Percentiles rank a stretch among this genome's conserved stretches.
phyloP scores from a whole-genome alignment of 2,888 invertebrate genomes.

The Hedya salicella region DNA sequence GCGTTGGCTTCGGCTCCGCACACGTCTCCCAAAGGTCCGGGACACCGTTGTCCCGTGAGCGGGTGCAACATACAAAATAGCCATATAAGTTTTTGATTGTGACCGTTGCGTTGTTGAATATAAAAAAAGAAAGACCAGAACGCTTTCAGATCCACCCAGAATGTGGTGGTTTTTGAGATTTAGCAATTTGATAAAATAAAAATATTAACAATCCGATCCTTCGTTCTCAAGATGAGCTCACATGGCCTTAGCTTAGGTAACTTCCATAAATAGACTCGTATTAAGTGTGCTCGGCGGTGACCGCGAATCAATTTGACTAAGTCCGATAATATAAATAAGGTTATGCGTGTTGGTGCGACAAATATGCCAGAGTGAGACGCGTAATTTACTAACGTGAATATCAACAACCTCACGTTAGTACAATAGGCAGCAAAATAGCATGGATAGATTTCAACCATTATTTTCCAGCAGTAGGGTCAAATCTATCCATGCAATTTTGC shows the following conservation, averaged over 20 bases:
- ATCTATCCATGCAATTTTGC: no score
- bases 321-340: conserved; percentile 27
- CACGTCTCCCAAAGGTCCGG: no score
- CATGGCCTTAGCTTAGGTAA: conserved; percentile 51
- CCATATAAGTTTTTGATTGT: no score
- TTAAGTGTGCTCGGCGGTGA: conserved; percentile 18
- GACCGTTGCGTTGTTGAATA: no score
- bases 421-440: no score
- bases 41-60: no score
- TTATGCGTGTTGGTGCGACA: conserved; percentile 16
- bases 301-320: conserved; percentile 34
- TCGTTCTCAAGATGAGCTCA: conserved; percentile 43
- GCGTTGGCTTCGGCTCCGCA: no score
- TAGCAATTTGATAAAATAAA: conserved; percentile 21
- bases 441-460: no score
- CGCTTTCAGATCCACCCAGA: not conserved
- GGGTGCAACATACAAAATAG: no score
- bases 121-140: no score
- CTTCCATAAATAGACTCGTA: conserved; percentile 56
- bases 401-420: conserved; percentile 1
- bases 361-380: conserved; percentile 4
- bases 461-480: no score
- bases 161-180: not conserved
- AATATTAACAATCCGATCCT: conserved; percentile 9
- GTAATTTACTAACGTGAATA: conserved; percentile 9